These are phyloP conservation scores for Planiliza haematocheilus DNA, from an alignment of 2,113 vertebrate genomes.

Conservation along the genomic window DNA sequence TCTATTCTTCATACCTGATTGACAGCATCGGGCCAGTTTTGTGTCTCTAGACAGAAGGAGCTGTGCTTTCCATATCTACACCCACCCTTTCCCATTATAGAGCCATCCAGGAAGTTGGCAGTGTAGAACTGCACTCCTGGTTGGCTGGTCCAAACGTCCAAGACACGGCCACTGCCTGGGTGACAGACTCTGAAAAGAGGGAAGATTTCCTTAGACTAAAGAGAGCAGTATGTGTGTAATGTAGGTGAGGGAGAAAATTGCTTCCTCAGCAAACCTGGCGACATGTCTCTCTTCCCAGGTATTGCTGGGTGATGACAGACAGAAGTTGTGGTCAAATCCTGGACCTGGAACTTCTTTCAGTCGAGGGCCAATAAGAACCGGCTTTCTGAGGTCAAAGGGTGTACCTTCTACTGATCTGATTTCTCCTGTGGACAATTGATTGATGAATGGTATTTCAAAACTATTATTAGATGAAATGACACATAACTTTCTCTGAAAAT, in stretches of 20 bases:
- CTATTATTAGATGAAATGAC: no score
- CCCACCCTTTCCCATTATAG: constrained; percentile 86
- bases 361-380: constrained; percentile 85
- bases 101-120: constrained; percentile 92
- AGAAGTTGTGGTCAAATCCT: constrained; percentile 98
- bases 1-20: constrained; percentile 86
- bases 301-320: constrained; percentile 78
- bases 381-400: constrained; percentile 88
- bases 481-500: no score
- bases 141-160: constrained; percentile 91
- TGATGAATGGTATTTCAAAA: no score
- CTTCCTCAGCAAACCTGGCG: constrained; percentile 83
- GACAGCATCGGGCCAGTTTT: constrained; percentile 94
- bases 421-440: constrained; percentile 82
- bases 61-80: constrained; percentile 88
- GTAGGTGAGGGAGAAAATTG: background rate
- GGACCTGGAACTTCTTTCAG: constrained; percentile 82
- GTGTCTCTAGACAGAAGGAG: constrained; percentile 93
- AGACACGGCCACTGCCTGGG: constrained; percentile 83
- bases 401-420: constrained; percentile 86
- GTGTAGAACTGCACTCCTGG: constrained; percentile 97
- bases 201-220: background rate
- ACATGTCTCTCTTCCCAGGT: constrained; percentile 72
- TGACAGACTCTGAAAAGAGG: constrained; percentile 85
- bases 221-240: constrained; percentile 5